Conservation (phyloP, 2,113 vertebrate genomes). For the Hyaena hyaena region DNA sequence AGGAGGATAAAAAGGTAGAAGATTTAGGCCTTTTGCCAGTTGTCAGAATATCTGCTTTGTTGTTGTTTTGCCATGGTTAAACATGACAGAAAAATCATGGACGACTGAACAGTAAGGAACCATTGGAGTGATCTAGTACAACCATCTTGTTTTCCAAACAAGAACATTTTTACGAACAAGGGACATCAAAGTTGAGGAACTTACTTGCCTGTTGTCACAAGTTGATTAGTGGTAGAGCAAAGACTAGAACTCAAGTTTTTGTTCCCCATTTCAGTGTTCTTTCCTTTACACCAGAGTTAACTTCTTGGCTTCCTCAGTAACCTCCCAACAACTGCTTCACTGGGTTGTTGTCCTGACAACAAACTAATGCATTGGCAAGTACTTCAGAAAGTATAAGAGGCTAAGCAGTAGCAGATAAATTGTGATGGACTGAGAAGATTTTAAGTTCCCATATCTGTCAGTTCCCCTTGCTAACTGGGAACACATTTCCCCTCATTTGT, state of each 20-base stretch:
- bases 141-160: slow-evolving; percentile 7
- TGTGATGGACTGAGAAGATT: not conserved
- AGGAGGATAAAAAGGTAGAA: not conserved
- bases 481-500: not conserved
- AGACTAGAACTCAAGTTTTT: not conserved
- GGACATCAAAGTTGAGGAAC: not conserved
- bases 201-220: not conserved
- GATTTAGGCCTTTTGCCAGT: not conserved
- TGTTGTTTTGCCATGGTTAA: not conserved
- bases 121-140: not conserved
- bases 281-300: not conserved
- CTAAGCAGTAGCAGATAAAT: not conserved
- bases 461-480: not conserved
- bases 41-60: not conserved
- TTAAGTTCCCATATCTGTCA: not conserved
- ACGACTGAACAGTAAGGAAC: not conserved
- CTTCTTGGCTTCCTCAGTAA: not conserved
- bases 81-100: not conserved
- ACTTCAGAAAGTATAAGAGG: not conserved
- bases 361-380: not conserved
- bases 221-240: not conserved
- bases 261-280: not conserved
- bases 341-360: not conserved
- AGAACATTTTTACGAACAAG: not conserved
- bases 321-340: not conserved